Conservation (phyloP, 2,888 invertebrate genomes). For the Ceraclea dissimilis region DNA sequence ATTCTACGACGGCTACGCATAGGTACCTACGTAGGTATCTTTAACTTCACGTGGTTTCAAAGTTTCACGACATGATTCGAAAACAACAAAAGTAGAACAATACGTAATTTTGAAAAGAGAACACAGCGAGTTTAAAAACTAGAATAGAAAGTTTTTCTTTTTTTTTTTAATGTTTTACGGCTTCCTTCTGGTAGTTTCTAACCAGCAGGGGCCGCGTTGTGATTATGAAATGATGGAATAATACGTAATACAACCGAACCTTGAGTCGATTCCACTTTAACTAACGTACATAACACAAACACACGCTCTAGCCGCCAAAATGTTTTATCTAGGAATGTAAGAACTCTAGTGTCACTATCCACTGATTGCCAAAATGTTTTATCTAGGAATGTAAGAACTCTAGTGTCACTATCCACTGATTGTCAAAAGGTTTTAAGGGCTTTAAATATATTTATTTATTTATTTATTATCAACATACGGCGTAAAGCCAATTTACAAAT, state of each 20-base stretch:
- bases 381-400: constrained; percentile 26
- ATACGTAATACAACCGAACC: constrained; percentile 16
- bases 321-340: constrained; percentile 27
- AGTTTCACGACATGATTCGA: neutral
- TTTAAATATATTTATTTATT: neutral
- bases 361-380: constrained; percentile 25
- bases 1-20: no score
- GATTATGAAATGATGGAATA: neutral
- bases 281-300: constrained; percentile 14
- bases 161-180: neutral
- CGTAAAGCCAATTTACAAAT: no score
- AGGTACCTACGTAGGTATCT: constrained; percentile 3
- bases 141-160: neutral
- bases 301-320: constrained; percentile 23
- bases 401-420: constrained; percentile 11
- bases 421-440: constrained; percentile 11
- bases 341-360: constrained; percentile 15
- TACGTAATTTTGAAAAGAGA: neutral
- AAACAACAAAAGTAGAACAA: neutral
- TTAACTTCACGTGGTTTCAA: constrained; percentile 18
- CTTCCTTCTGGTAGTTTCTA: neutral
- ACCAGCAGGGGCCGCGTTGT: neutral
- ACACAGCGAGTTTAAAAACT: neutral
- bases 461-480: no score
- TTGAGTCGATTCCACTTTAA: constrained; percentile 18